These are phyloP conservation scores for Trichosurus vulpecula DNA, from an alignment of 2,797 vertebrate species.

Conservation along the genomic window DNA sequence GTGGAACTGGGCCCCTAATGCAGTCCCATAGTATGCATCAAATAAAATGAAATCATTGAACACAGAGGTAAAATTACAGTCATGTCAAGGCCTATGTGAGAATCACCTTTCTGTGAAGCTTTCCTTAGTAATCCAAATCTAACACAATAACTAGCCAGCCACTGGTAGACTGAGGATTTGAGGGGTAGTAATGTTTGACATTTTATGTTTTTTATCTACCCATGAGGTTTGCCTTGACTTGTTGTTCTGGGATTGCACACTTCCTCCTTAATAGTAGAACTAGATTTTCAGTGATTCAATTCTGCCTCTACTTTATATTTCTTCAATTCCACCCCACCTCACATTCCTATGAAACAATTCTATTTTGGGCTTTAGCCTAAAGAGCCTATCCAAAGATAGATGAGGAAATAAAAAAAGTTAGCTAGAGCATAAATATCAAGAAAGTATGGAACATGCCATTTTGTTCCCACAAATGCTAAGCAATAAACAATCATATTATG, in stretches of 20 bases:
- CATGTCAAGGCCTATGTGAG: not conserved
- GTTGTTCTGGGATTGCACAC: not conserved
- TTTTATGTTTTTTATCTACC: not conserved
- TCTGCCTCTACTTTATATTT: not conserved
- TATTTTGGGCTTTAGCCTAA: not conserved
- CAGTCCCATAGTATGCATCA: not conserved
- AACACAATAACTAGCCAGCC: not conserved
- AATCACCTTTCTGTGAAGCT: not conserved
- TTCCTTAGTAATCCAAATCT: not conserved
- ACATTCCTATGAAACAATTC: not conserved
- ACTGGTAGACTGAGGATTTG: not conserved
- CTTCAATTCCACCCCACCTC: not conserved
- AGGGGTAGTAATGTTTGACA: not conserved
- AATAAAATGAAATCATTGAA: not conserved
- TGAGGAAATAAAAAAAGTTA: not conserved
- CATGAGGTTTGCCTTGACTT: not conserved
- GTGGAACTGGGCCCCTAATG: not conserved
- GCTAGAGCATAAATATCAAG: not conserved
- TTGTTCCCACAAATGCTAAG: not conserved
- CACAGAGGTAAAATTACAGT: not conserved
- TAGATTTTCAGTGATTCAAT: not conserved
- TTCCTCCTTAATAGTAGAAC: not conserved
- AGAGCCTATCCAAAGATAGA: not conserved
- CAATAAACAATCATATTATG: not conserved
- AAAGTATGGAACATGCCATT: not conserved